Evolutionary conservation across 2,113 vertebrate species (phyloP).

Genomic region (Forbesichthys papilliferus): DNA sequence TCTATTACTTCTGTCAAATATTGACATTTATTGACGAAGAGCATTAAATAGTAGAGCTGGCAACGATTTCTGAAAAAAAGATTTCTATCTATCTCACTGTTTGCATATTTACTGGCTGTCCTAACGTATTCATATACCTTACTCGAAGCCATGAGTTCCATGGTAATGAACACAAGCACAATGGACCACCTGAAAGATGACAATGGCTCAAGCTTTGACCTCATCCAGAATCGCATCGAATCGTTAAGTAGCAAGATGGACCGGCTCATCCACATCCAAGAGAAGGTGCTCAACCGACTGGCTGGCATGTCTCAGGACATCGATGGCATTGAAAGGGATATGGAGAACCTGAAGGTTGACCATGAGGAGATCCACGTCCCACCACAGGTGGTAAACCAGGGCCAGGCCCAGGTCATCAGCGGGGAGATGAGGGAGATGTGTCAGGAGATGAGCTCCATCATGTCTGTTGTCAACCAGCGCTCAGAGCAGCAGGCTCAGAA

Average conservation of each 20-base stretch:
- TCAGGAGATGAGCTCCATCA: conserved; percentile 83
- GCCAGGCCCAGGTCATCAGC: conserved; percentile 46
- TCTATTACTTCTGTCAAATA: conserved; percentile 5
- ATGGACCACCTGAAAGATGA: conserved; percentile 46
- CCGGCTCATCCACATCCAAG: conserved; percentile 82
- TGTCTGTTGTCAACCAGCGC: conserved; percentile 81
- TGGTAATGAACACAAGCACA: conserved; percentile 66
- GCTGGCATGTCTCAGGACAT: conserved; percentile 84
- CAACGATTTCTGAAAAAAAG: conserved; percentile 42
- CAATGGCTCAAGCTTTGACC: conserved; percentile 62
- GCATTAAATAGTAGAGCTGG: conserved; percentile 56
- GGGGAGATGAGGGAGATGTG: conserved; percentile 78
- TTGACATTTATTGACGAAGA: background rate
- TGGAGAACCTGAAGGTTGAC: conserved; percentile 79
- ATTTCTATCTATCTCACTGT: conserved; percentile 41
- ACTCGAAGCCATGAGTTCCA: conserved; percentile 64
- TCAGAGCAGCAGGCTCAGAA: conserved; percentile 84
- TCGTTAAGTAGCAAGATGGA: conserved; percentile 86
- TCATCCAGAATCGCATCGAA: conserved; percentile 81
- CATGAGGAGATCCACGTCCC: conserved; percentile 71
- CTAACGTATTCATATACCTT: conserved; percentile 44
- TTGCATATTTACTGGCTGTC: conserved; percentile 37
- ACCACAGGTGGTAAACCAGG: conserved; percentile 48
- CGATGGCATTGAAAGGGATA: conserved; percentile 77
- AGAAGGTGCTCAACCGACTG: conserved; percentile 82